Base-by-base conservation (phyloP, 1,140 invertebrate species). In the Ectropis grisescens region DNA sequence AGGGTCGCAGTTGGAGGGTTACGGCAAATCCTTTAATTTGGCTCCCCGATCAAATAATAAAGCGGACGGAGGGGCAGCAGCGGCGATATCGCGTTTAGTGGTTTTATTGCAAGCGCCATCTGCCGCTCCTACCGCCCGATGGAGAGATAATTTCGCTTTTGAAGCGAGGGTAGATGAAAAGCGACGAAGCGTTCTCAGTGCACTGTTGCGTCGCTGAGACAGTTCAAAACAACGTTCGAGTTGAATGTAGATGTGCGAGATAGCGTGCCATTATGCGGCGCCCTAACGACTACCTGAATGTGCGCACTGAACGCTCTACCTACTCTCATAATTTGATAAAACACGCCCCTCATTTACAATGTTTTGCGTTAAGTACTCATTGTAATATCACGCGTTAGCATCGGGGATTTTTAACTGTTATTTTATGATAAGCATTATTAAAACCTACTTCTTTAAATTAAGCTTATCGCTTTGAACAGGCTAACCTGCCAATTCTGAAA, bases 51-150 rank as follows among this genome's bases (percentile, higher is more conserved):
- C 71, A 74, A 80, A 80, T 76, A 75, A 76, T 80, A 80, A 69
- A 71, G 69, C 58, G 65, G 35, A 64, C 58, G 61, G 44, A 64
- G 69, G 69, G 69, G 69, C 61, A 65, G 56, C 51, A 46, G 47
- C 56, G 58, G 61, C 68, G 70, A 76, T 76, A 78, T 72, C 68
- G 62, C 76, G 67, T 80, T 81, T 75, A 78, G 76, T 76, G 76
- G 76, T 81, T 81, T 78, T 78, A 78, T 81, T 78, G 70, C 71
- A 71, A 76, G 72, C 69, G 68, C 76, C 72, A 81, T 81, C 76
- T 81, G 76, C 69, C 67, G 69, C 59, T 19, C 16, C 3, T 8
- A 19, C 16, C 59, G 43, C 37, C 52, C 66, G 67, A 75, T 81
- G 62, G 62, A 64, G 61, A 78, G 76, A 81, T 81, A 81, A 81